Evolutionary conservation across 2,113 vertebrate species (phyloP).

Genomic region (Coregonus clupeaformis): DNA sequence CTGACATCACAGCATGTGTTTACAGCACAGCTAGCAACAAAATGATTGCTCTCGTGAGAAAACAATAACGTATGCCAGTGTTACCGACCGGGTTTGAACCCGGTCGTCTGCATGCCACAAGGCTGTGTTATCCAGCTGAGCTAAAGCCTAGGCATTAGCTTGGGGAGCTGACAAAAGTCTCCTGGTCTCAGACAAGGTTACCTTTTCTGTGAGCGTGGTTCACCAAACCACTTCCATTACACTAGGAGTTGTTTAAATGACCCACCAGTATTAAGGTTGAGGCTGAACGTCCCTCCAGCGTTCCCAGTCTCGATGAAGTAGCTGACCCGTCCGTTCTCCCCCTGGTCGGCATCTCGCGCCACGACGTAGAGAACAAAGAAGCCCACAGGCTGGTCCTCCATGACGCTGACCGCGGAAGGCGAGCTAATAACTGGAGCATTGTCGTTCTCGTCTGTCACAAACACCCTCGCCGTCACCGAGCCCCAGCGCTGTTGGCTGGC

Average conservation of each 20-base stretch:
- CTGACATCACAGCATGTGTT: no score
- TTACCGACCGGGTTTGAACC: no score
- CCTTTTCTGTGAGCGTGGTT: no score
- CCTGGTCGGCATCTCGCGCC: slow-evolving; percentile 85
- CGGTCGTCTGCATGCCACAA: no score
- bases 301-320: slow-evolving; percentile 85
- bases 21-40: no score
- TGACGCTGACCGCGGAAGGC: slow-evolving; percentile 77
- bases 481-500: slow-evolving; percentile 80
- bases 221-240: no score
- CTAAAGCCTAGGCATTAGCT: no score
- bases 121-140: no score
- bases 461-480: slow-evolving; percentile 84
- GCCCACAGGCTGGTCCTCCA: slow-evolving; percentile 89
- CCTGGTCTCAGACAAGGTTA: no score
- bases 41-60: no score
- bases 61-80: no score
- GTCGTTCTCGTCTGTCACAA: slow-evolving; percentile 91
- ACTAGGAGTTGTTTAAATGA: not conserved
- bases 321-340: slow-evolving; percentile 87
- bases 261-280: slow-evolving; percentile 88
- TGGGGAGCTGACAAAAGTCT: no score
- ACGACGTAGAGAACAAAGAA: slow-evolving; percentile 85
- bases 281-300: slow-evolving; percentile 79
- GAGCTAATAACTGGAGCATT: slow-evolving; percentile 84